Conservation (phyloP, 2,888 invertebrate genomes). For the Dyspetes luteomarginatus region DNA sequence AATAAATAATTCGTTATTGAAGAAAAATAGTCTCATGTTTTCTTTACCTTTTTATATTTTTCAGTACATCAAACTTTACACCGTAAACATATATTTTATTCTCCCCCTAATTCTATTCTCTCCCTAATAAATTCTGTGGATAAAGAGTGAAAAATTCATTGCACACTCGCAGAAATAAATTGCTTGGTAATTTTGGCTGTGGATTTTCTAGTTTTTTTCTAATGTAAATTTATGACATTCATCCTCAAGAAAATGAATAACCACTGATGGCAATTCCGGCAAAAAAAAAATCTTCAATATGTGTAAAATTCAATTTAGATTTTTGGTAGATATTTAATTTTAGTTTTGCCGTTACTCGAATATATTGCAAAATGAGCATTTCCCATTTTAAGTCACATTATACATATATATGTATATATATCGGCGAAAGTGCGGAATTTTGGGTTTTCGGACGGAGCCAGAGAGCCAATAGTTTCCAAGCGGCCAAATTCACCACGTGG, state of each 20-base stretch:
- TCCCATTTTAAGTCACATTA: not conserved
- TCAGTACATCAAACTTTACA: no score
- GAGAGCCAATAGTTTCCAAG: slow-evolving; percentile 80
- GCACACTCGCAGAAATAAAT: no score
- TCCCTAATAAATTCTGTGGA: not conserved
- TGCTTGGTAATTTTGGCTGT: no score
- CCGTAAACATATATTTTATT: no score
- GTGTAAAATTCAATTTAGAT: no score
- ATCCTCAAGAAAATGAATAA: not conserved
- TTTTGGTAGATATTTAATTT: no score
- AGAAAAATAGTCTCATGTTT: not conserved
- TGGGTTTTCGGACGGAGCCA: slow-evolving; percentile 54
- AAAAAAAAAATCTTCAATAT: no score
- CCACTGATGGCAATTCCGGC: not conserved
- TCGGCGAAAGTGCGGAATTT: slow-evolving; percentile 58
- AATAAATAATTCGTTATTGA: not conserved
- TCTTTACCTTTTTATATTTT: not conserved
- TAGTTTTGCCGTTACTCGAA: not conserved
- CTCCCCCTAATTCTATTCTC: not conserved
- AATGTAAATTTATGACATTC: no score
- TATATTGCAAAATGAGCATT: slow-evolving; percentile 1
- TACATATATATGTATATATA: not conserved
- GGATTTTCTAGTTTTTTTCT: no score
- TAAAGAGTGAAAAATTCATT: no score
- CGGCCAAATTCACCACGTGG: slow-evolving; percentile 77